Percentiles rank a stretch among this genome's conserved stretches.
phyloP scores from a whole-genome alignment of 2,888 invertebrate genomes.

The Halocaridina rubra region DNA sequence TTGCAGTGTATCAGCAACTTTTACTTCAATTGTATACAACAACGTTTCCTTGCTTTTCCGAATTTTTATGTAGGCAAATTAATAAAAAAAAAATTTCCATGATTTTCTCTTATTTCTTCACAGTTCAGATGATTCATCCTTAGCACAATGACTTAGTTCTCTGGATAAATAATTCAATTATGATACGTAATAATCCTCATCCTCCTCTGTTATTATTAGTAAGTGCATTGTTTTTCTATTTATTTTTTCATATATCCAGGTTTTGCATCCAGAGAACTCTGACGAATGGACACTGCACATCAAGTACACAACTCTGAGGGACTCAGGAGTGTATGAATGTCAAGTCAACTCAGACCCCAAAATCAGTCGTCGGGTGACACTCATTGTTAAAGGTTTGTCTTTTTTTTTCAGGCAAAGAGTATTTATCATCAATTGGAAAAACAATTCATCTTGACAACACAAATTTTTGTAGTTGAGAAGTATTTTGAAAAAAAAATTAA shows the following conservation, averaged over 20 bases:
- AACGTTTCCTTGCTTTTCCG: too few relatives aligned
- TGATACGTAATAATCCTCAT: not conserved
- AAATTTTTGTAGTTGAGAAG: too few relatives aligned
- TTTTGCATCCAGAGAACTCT: constrained; percentile 52
- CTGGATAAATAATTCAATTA: not conserved
- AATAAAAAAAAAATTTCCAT: not conserved
- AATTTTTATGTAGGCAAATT: not conserved
- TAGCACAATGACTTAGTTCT: not conserved
- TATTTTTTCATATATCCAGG: not conserved
- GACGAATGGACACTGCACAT: constrained; percentile 56
- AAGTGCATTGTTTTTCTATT: not conserved
- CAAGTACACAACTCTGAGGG: constrained; percentile 11
- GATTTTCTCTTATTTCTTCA: not conserved
- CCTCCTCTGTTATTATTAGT: not conserved
- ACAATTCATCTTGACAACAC: too few relatives aligned
- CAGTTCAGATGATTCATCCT: not conserved
- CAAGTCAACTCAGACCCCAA: constrained; percentile 58
- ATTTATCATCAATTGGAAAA: not conserved
- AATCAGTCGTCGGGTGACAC: constrained; percentile 34
- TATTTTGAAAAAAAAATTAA: too few relatives aligned
- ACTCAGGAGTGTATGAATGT: constrained; percentile 49
- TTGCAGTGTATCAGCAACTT: not conserved
- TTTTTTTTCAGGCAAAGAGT: not conserved
- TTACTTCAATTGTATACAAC: too few relatives aligned
- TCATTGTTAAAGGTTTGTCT: constrained; percentile 34